Percentiles rank a stretch among this genome's conserved stretches.
phyloP scores from a whole-genome alignment of 2,888 invertebrate species.

The Drosophila falleni region DNA sequence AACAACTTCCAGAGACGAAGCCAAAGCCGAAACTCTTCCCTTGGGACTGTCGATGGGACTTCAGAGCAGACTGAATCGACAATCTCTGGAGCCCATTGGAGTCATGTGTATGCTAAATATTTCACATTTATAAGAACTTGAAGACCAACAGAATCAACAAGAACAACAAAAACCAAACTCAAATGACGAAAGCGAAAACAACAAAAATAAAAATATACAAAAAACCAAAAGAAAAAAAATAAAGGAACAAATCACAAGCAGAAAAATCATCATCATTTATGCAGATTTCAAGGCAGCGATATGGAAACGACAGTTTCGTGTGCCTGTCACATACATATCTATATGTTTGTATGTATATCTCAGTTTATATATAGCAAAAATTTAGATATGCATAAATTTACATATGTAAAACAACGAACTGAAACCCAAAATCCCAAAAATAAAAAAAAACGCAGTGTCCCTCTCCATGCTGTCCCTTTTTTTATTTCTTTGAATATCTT shows the following conservation, averaged over 20 bases:
- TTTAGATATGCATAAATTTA: conserved; percentile 73
- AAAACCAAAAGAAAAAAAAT: conserved; percentile 24
- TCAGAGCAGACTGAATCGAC: conserved; percentile 5
- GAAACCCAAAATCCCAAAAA: conserved; percentile 25
- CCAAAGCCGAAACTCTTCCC: conserved; percentile 44
- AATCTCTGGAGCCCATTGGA: conserved; percentile 39
- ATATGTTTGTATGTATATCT: conserved; percentile 26
- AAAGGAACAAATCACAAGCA: conserved; percentile 17
- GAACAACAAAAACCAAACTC: conserved; percentile 24
- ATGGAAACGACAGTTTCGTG: conserved; percentile 65
- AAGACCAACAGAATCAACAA: conserved; percentile 25
- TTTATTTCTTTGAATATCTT: conserved; percentile 27
- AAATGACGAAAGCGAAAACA: conserved; percentile 65
- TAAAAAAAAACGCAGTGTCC: conserved; percentile 16
- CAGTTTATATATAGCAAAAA: conserved; percentile 30
- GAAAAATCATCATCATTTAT: conserved; percentile 79
- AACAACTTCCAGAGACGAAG: neutral
- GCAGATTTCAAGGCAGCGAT: conserved; percentile 75
- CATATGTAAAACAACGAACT: conserved; percentile 53
- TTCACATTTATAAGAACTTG: conserved; percentile 60
- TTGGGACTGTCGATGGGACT: conserved; percentile 40
- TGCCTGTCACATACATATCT: conserved; percentile 28
- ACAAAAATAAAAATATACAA: conserved; percentile 26
- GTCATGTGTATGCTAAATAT: conserved; percentile 66
- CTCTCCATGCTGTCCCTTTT: conserved; percentile 38